Conservation (phyloP, 2,888 invertebrate genomes). For the Megastigmus dorsalis region DNA sequence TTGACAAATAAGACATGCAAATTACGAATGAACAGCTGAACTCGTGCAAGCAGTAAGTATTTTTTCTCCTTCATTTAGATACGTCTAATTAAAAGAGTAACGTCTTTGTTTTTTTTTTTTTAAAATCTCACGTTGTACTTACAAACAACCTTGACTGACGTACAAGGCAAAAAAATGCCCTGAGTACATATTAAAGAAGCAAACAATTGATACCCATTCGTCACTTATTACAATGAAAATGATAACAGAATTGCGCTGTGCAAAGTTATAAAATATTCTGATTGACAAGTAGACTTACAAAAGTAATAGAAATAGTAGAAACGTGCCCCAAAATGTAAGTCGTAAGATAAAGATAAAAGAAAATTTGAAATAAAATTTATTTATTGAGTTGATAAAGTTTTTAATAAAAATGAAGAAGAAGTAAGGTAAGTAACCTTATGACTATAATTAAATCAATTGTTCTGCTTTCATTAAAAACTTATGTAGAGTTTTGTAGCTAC, state of each 20-base stretch:
- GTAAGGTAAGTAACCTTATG: too few species aligned
- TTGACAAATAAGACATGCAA: conserved; percentile 10
- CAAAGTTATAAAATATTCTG: too few species aligned
- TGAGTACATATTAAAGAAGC: conserved; percentile 26
- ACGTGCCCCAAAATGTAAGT: too few species aligned
- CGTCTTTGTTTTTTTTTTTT: background rate
- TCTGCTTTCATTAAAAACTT: too few species aligned
- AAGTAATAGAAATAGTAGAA: too few species aligned
- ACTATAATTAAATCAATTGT: too few species aligned
- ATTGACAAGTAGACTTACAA: too few species aligned
- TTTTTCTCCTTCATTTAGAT: background rate
- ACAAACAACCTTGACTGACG: conserved; percentile 16
- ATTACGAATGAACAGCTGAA: background rate
- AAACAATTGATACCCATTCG: conserved; percentile 22
- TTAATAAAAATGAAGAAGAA: background rate
- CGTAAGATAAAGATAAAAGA: background rate
- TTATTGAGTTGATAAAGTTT: background rate
- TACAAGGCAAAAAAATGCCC: background rate
- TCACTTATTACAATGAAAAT: background rate
- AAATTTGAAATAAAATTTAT: background rate
- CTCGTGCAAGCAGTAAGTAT: background rate
- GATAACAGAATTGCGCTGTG: conserved; percentile 24
- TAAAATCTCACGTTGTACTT: conserved; percentile 7
- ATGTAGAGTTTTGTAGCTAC: too few species aligned
- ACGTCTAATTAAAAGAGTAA: conserved; percentile 25